Conservation (phyloP, 2,888 invertebrate species). For the Embidobia sp. region DNA sequence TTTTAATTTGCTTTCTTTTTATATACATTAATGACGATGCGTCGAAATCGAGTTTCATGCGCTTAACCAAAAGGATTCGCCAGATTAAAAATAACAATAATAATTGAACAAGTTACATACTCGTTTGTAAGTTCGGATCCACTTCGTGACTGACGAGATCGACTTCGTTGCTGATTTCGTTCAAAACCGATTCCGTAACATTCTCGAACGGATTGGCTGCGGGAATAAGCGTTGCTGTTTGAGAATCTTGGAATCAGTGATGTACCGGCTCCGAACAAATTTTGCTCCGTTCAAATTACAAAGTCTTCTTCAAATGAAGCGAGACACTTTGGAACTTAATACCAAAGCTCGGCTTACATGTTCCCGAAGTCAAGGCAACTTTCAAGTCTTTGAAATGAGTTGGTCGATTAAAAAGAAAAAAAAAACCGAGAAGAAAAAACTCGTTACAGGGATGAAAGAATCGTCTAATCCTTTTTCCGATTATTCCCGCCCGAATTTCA, state of each 20-base stretch:
- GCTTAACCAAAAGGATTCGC: conserved; percentile 16
- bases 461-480: conserved; percentile 49
- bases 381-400: conserved; percentile 41
- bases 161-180: conserved; percentile 82
- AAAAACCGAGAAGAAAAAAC: conserved; percentile 16
- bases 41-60: conserved; percentile 49
- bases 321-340: conserved; percentile 44
- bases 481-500: conserved; percentile 48
- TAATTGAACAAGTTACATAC: conserved; percentile 80
- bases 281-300: conserved; percentile 44
- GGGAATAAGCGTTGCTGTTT: conserved; percentile 46
- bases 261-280: conserved; percentile 34
- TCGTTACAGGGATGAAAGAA: conserved; percentile 51
- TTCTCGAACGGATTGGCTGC: conserved; percentile 80
- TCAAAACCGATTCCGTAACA: conserved; percentile 82
- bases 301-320: conserved; percentile 54
- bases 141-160: conserved; percentile 83
- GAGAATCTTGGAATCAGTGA: conserved; percentile 43
- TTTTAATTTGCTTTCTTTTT: too few relatives aligned
- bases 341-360: conserved; percentile 41
- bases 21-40: too few relatives aligned
- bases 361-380: conserved; percentile 41
- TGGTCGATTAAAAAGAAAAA: conserved; percentile 39
- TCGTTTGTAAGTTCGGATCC: conserved; percentile 84
- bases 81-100: conserved; percentile 30